phyloP scores from a whole-genome alignment of 2,888 invertebrate species.

The Philhelius pedissequus region DNA sequence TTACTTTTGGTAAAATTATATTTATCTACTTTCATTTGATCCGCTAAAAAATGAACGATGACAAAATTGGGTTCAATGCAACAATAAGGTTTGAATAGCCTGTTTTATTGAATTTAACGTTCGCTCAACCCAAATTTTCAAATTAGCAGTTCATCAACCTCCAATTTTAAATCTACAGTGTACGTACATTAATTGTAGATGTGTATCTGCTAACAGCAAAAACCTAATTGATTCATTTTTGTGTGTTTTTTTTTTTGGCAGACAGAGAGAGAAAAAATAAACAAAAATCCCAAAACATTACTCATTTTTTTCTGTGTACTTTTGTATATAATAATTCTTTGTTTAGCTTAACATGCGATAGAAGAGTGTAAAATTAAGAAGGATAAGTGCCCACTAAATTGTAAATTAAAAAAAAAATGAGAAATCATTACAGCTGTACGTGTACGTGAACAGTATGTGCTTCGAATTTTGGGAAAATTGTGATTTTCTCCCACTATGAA shows the following conservation, averaged over 20 bases:
- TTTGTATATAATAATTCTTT: neutral
- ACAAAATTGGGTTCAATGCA: slow-evolving; percentile 6
- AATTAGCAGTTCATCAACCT: slow-evolving; percentile 18
- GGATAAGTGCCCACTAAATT: neutral
- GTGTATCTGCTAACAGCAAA: neutral
- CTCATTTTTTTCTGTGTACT: neutral
- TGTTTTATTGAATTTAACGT: neutral
- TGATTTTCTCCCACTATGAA: neutral
- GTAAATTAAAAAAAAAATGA: neutral
- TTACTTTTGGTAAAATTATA: neutral
- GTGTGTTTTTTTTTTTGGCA: neutral
- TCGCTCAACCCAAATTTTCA: neutral
- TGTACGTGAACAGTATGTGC: neutral
- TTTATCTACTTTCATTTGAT: neutral
- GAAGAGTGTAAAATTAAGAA: neutral
- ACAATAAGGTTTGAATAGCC: neutral
- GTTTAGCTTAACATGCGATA: neutral
- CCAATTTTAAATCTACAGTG: neutral
- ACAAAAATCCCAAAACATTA: neutral
- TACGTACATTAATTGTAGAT: neutral
- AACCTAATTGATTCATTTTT: neutral
- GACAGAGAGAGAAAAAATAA: neutral
- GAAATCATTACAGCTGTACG: neutral
- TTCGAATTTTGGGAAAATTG: neutral
- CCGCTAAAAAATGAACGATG: neutral